Evolutionary conservation across 1,140 invertebrate genomes (phyloP).

Genomic region (Notospermus geniculatus): DNA sequence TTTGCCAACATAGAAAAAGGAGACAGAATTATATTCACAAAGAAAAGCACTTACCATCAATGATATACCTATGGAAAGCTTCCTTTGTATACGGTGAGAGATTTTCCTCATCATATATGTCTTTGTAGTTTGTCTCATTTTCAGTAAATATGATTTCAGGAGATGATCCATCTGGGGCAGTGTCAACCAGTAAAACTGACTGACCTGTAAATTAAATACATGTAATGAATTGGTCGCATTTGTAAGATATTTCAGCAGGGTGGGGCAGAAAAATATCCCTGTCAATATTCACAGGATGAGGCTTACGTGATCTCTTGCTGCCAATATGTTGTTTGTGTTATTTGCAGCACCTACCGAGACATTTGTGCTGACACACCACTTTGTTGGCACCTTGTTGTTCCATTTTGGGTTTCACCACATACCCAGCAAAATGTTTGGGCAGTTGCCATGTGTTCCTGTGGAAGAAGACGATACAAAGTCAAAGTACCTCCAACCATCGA

Average conservation of each 20-base stretch:
- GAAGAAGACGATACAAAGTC: conserved; percentile 4
- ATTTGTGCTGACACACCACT: conserved; percentile 26
- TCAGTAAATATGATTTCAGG: conserved; percentile 53
- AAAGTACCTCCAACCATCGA: too few species aligned
- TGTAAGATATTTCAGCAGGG: too few species aligned
- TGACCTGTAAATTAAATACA: conserved; percentile 25
- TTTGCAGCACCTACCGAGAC: conserved; percentile 15
- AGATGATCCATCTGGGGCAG: conserved; percentile 25
- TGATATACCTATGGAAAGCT: conserved; percentile 53
- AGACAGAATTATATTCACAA: background rate
- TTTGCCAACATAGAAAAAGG: too few species aligned
- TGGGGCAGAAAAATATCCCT: too few species aligned
- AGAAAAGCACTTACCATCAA: conserved; percentile 35
- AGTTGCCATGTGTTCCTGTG: conserved; percentile 2
- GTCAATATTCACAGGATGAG: too few species aligned
- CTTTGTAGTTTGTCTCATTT: conserved; percentile 52
- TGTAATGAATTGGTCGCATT: too few species aligned
- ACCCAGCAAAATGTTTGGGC: background rate
- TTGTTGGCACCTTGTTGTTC: background rate
- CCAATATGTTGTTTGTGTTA: too few species aligned
- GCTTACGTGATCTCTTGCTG: too few species aligned
- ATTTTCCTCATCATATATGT: conserved; percentile 32
- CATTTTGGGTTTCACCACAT: background rate
- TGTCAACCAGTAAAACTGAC: conserved; percentile 33
- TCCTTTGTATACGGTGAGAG: conserved; percentile 48